Evolutionary conservation across 1,140 invertebrate species (phyloP).

Genomic region (Odontomachus brunneus): DNA sequence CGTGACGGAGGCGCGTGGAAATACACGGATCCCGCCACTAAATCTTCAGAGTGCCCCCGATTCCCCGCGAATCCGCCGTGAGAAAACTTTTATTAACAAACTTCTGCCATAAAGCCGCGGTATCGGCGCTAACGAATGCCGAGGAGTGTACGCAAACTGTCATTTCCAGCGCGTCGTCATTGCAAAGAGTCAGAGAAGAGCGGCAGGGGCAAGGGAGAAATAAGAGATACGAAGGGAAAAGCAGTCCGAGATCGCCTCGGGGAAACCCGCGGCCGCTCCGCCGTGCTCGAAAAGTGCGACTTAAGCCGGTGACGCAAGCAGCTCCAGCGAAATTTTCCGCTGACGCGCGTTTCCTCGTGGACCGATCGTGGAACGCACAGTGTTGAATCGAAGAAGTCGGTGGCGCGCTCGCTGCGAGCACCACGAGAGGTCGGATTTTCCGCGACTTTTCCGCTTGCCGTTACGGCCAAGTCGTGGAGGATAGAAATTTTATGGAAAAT

Average conservation of each 20-base stretch:
- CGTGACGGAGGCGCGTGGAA: too few species aligned
- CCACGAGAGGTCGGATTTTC: conserved; percentile 7
- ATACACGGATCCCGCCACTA: too few species aligned
- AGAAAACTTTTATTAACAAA: conserved; percentile 61
- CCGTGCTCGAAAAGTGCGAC: background rate
- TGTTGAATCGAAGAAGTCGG: background rate
- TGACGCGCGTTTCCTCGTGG: conserved; percentile 8
- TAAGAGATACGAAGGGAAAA: background rate
- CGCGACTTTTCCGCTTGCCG: background rate
- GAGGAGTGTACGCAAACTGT: conserved; percentile 5
- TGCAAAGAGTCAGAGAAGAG: too few species aligned
- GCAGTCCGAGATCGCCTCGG: background rate
- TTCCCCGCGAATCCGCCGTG: background rate
- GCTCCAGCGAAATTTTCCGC: conserved; percentile 34
- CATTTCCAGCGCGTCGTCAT: background rate
- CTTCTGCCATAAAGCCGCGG: conserved; percentile 25
- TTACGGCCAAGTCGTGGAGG: background rate
- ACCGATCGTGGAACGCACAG: background rate
- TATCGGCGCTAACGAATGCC: conserved; percentile 34
- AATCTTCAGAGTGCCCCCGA: background rate
- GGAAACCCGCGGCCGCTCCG: background rate
- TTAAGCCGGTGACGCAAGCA: conserved; percentile 27
- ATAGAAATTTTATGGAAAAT: conserved; percentile 16
- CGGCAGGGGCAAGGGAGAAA: too few species aligned
- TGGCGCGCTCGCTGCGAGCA: conserved; percentile 12